phyloP scores from a whole-genome alignment of 2,888 invertebrate genomes.

The Seira musarum region DNA sequence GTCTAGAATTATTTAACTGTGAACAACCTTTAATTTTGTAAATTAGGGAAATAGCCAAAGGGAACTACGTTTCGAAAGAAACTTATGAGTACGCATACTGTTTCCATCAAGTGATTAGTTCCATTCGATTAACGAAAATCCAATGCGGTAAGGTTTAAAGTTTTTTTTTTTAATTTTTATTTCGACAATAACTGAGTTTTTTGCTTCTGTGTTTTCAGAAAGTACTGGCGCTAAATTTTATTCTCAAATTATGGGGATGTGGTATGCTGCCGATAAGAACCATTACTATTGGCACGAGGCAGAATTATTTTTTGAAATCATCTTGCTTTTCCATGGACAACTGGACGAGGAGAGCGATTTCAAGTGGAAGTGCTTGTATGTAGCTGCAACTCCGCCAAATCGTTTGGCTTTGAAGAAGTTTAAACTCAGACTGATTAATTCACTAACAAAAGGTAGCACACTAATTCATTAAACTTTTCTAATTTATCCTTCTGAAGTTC shows the following conservation, averaged over 20 bases:
- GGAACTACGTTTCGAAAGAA: background rate
- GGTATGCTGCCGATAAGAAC: slow-evolving; percentile 24
- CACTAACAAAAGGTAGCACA: too few species aligned
- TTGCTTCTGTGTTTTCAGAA: slow-evolving; percentile 17
- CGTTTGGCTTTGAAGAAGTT: background rate
- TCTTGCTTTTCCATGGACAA: slow-evolving; percentile 21
- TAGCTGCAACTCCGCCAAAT: background rate
- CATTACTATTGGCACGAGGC: background rate
- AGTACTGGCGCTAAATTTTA: slow-evolving; percentile 24
- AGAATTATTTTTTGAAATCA: slow-evolving; percentile 9
- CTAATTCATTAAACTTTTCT: background rate
- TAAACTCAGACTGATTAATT: too few species aligned
- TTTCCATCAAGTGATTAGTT: slow-evolving; percentile 13
- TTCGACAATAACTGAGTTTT: background rate
- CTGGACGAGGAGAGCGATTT: background rate
- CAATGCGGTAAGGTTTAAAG: slow-evolving; percentile 37
- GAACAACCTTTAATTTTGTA: too few species aligned
- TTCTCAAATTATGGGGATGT: background rate
- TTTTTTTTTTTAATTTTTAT: background rate
- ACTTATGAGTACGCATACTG: slow-evolving; percentile 18
- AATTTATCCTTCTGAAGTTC: background rate
- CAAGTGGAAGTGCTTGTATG: slow-evolving; percentile 19
- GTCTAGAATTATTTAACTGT: too few species aligned
- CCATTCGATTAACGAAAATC: background rate
- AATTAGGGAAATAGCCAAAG: slow-evolving; percentile 13